These are phyloP conservation scores for Drosophila monieri DNA, from an alignment of 2,888 invertebrate genomes.

Conservation along the genomic window DNA sequence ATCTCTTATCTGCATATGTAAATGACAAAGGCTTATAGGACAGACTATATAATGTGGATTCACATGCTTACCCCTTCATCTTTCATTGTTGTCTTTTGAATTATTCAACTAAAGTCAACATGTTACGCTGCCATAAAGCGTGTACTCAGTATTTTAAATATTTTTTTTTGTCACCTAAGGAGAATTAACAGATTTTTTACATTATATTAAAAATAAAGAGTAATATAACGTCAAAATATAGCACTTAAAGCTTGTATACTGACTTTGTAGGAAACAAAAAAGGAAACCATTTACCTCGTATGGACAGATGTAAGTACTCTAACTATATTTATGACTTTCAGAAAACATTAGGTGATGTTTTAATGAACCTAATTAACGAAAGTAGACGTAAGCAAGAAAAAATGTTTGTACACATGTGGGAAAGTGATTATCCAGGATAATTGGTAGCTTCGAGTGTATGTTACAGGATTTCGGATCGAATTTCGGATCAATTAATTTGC, in stretches of 20 bases:
- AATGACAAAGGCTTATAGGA: not conserved
- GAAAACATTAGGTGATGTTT: too few relatives aligned
- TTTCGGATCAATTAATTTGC: too few relatives aligned
- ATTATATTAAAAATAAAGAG: too few relatives aligned
- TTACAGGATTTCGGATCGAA: not conserved
- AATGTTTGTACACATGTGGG: not conserved
- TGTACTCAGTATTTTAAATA: too few relatives aligned
- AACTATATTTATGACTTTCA: not conserved
- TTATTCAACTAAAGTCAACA: conserved; percentile 3
- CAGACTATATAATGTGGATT: not conserved
- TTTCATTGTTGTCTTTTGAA: not conserved
- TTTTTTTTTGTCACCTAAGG: too few relatives aligned
- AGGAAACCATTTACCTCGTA: not conserved
- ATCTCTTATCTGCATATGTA: not conserved
- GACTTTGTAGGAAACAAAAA: too few relatives aligned
- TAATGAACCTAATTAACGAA: too few relatives aligned
- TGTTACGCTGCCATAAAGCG: too few relatives aligned
- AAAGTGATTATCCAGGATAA: not conserved
- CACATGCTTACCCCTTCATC: not conserved
- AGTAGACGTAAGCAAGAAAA: not conserved
- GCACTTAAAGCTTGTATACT: too few relatives aligned
- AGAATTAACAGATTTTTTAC: too few relatives aligned
- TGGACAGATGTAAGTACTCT: not conserved
- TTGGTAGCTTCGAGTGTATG: not conserved
- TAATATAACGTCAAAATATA: too few relatives aligned